Evolutionary conservation across 2,888 invertebrate genomes (phyloP).

Genomic region (Melitaea athalia): DNA sequence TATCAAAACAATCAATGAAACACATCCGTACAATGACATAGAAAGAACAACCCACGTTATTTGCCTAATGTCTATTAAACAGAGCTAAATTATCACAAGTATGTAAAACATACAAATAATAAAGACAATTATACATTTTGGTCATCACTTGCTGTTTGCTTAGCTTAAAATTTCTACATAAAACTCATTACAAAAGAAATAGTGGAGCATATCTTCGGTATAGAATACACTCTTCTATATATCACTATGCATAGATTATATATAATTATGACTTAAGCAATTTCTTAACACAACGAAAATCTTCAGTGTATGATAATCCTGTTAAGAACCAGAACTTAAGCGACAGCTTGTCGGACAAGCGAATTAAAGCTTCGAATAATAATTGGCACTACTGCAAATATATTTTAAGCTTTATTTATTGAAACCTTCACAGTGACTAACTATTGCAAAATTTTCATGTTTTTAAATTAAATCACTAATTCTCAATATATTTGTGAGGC

Average conservation of each 20-base stretch:
- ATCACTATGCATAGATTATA: slow-evolving; percentile 21
- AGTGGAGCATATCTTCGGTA: slow-evolving; percentile 23
- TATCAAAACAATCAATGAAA: neutral
- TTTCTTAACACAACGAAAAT: neutral
- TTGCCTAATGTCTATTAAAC: slow-evolving; percentile 2
- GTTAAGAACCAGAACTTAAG: slow-evolving; percentile 14
- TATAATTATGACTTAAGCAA: neutral
- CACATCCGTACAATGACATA: slow-evolving; percentile 3
- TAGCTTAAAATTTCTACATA: neutral
- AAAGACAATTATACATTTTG: slow-evolving; percentile 9
- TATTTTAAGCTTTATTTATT: slow-evolving; percentile 2
- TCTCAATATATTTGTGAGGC: too few relatives aligned
- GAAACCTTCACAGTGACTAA: neutral
- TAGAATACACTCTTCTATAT: slow-evolving; percentile 7
- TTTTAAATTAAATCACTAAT: too few relatives aligned
- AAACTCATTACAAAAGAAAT: neutral
- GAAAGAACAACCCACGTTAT: slow-evolving; percentile 12
- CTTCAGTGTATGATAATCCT: neutral
- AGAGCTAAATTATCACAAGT: slow-evolving; percentile 12
- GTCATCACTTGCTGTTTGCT: slow-evolving; percentile 7
- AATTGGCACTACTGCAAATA: slow-evolving; percentile 15
- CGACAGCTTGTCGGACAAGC: slow-evolving; percentile 30
- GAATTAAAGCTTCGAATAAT: slow-evolving; percentile 27
- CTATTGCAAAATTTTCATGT: neutral
- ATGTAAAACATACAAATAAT: slow-evolving; percentile 16